Conservation (phyloP, 2,113 vertebrate genomes). For the Odontesthes bonariensis region DNA sequence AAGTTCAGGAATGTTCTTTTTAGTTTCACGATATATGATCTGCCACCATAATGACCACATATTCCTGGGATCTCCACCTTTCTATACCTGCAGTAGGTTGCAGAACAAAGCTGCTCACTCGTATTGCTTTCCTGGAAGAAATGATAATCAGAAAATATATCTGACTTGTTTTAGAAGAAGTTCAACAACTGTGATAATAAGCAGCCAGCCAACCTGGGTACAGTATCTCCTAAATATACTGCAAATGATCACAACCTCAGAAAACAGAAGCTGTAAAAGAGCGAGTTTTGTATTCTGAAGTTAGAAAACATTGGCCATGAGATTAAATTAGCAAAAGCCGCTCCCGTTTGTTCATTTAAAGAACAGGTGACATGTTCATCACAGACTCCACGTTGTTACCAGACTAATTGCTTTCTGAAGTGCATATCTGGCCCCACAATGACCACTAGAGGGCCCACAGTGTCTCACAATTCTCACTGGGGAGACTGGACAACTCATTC, state of each 20-base stretch:
- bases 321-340: background rate
- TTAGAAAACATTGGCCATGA: background rate
- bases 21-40: background rate
- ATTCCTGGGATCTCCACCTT: background rate
- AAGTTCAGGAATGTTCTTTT: background rate
- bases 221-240: too few relatives aligned
- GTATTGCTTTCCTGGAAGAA: accelerated
- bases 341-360: background rate
- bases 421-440: background rate
- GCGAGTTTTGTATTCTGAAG: background rate
- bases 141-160: background rate
- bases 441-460: conserved; percentile 73
- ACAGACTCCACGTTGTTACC: background rate
- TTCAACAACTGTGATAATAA: too few relatives aligned
- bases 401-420: background rate
- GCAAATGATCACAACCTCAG: too few relatives aligned
- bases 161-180: background rate
- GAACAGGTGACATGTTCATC: conserved; percentile 7
- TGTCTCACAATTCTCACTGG: background rate
- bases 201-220: too few relatives aligned
- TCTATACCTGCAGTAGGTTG: background rate
- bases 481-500: background rate
- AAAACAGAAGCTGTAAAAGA: background rate
- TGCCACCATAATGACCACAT: background rate
- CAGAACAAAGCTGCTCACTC: background rate